Percentiles rank a stretch among this genome's conserved stretches.
Conservation (phyloP, 1,140 invertebrate genomes). For the Aleiodes sp. region DNA sequence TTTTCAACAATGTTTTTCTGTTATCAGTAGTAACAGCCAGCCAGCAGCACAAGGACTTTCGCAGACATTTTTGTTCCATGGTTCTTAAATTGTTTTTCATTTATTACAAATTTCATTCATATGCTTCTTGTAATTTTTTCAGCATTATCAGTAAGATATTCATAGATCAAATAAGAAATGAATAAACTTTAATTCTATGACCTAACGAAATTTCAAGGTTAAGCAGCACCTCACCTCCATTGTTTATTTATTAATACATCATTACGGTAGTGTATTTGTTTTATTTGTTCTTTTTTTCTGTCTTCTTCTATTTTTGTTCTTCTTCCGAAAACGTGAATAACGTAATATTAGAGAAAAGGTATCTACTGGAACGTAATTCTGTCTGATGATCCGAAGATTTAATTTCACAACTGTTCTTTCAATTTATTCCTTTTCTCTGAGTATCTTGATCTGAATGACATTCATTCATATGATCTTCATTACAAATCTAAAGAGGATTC, state of each 20-base stretch:
- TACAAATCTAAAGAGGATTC: slow-evolving; percentile 22
- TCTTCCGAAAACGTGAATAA: background rate
- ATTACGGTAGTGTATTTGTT: background rate
- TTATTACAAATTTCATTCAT: slow-evolving; percentile 3
- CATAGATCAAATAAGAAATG: too few species aligned
- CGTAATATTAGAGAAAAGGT: slow-evolving; percentile 22
- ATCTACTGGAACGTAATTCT: slow-evolving; percentile 37
- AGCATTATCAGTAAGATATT: too few species aligned
- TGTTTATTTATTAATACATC: background rate
- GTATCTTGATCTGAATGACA: slow-evolving; percentile 26
- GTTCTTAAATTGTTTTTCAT: slow-evolving; percentile 28
- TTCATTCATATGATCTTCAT: slow-evolving; percentile 27
- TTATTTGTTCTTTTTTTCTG: background rate
- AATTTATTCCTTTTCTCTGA: background rate
- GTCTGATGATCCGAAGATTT: slow-evolving; percentile 29
- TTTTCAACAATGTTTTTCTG: slow-evolving; percentile 58
- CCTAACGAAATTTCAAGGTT: background rate
- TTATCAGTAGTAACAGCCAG: slow-evolving; percentile 62
- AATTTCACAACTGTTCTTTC: background rate
- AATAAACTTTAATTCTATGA: background rate
- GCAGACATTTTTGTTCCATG: slow-evolving; percentile 26
- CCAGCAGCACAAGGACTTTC: slow-evolving; percentile 58
- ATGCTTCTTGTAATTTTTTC: background rate
- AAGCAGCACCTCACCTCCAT: background rate
- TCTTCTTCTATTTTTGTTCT: background rate